A percentile compares a stretch with the other conserved stretches of the same genome.
Evolutionary conservation across 1,140 invertebrate species (phyloP).

Genomic region (Anthonomus grandis): DNA sequence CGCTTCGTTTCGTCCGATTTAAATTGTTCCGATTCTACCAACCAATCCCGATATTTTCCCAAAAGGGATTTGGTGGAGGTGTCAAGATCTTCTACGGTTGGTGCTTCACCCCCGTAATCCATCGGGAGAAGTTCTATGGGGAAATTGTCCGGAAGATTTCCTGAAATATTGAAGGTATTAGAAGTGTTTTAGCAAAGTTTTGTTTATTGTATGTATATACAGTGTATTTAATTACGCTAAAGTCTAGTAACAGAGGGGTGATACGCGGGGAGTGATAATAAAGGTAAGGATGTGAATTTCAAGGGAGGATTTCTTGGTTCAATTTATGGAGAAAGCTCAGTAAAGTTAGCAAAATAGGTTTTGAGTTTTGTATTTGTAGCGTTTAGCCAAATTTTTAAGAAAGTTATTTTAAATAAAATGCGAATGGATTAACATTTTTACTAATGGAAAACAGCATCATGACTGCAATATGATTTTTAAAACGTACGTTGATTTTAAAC

Average conservation of each 20-base stretch:
- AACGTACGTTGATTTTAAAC: too few species aligned
- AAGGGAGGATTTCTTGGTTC: too few species aligned
- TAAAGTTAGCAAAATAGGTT: too few species aligned
- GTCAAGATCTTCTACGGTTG: slow-evolving; percentile 39
- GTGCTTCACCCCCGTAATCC: slow-evolving; percentile 45
- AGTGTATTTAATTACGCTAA: neutral
- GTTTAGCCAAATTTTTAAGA: too few species aligned
- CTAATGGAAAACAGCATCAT: too few species aligned
- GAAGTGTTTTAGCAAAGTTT: neutral
- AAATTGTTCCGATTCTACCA: slow-evolving; percentile 39
- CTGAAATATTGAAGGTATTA: slow-evolving; percentile 20
- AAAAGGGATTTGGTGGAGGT: slow-evolving; percentile 30
- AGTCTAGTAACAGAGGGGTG: neutral
- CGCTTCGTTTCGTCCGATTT: slow-evolving; percentile 43
- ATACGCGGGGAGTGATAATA: too few species aligned
- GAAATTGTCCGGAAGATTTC: slow-evolving; percentile 37
- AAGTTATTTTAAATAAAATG: too few species aligned
- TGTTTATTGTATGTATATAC: neutral
- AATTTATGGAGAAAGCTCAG: too few species aligned
- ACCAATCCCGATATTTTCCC: slow-evolving; percentile 43
- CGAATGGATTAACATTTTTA: too few species aligned
- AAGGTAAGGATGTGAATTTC: too few species aligned
- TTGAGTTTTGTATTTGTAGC: too few species aligned
- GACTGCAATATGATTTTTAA: too few species aligned
- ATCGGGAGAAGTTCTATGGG: slow-evolving; percentile 39